phyloP scores from a whole-genome alignment of 2,113 vertebrate species.

The Dipodomys ordii region DNA sequence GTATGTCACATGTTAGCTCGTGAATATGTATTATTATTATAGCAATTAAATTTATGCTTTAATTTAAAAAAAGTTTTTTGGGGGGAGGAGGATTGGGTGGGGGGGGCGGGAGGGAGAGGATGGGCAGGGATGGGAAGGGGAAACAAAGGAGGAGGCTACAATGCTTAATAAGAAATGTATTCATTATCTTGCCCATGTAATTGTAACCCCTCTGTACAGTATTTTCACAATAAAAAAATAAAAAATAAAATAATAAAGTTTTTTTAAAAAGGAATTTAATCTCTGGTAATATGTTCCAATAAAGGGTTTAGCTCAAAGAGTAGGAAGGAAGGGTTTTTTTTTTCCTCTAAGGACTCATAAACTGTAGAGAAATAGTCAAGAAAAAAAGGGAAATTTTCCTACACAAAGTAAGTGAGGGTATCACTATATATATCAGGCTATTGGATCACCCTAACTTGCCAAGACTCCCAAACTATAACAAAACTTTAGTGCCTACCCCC shows the following conservation, averaged over 20 bases:
- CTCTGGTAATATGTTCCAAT: constrained; percentile 14
- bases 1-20: neutral
- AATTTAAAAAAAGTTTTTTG: neutral
- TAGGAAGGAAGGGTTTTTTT: neutral
- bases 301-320: constrained; percentile 31
- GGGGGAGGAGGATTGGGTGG: no score
- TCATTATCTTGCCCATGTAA: no score
- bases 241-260: neutral
- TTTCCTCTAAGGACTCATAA: constrained; percentile 47
- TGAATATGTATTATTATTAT: neutral
- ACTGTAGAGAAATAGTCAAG: constrained; percentile 11
- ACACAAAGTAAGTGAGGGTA: neutral
- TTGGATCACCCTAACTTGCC: neutral
- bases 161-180: no score
- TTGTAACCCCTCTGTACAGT: no score
- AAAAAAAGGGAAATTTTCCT: neutral
- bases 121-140: no score
- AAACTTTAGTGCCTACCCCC: neutral
- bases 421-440: neutral
- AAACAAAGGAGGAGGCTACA: no score
- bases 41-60: neutral
- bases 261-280: neutral
- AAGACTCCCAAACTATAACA: neutral
- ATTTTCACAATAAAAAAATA: no score
- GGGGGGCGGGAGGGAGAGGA: no score